Conservation (phyloP, 2,113 vertebrate genomes). For the Echinops telfairi region DNA sequence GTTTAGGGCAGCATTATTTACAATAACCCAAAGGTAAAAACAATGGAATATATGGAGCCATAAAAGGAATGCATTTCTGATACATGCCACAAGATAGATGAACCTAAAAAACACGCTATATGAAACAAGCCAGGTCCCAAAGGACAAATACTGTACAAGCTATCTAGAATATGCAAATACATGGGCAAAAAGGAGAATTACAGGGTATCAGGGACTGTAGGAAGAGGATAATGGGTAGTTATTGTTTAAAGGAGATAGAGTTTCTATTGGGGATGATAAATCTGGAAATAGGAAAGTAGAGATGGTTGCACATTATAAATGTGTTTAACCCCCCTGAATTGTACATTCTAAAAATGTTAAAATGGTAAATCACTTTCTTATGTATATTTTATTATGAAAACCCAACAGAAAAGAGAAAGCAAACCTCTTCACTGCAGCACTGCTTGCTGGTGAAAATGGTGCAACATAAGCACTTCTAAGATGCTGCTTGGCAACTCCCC, state of each 20-base stretch:
- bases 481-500: background rate
- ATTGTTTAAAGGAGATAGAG: background rate
- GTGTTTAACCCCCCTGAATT: background rate
- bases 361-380: background rate
- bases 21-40: background rate
- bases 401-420: background rate
- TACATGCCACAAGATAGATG: background rate
- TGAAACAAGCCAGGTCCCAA: background rate
- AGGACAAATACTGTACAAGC: background rate
- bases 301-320: background rate
- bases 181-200: background rate
- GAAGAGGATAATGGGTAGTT: background rate
- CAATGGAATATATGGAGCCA: background rate
- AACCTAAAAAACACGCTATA: background rate
- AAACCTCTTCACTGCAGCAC: background rate
- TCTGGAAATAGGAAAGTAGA: background rate
- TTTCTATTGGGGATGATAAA: background rate
- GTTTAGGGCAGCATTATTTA: background rate
- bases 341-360: background rate
- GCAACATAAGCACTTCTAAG: background rate
- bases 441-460: conserved; percentile 9
- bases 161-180: background rate
- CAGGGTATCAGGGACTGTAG: background rate
- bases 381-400: background rate
- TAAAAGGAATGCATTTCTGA: background rate